Percentiles rank a stretch among this genome's conserved stretches.
Evolutionary conservation across 2,113 vertebrate genomes (phyloP).

Genomic region (Monarcha castaneiventris): DNA sequence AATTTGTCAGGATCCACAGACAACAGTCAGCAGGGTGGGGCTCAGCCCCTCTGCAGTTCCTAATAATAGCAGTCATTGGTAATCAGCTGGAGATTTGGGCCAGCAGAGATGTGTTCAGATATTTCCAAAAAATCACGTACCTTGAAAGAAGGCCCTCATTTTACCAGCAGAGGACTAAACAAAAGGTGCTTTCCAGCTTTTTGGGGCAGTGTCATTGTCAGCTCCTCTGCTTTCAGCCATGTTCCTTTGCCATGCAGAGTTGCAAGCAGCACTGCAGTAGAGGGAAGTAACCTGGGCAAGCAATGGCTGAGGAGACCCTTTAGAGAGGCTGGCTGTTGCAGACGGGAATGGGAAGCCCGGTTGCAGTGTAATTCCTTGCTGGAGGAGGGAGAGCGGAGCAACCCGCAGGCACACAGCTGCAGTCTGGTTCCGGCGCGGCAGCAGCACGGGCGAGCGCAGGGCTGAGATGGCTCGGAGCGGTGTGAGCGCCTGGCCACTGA

Average conservation of each 20-base stretch:
- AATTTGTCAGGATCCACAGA: constrained; percentile 18
- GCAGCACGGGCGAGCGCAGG: background rate
- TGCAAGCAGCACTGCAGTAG: background rate
- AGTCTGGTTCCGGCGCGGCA: background rate
- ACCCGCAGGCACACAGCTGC: background rate
- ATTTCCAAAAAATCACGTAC: background rate
- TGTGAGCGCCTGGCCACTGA: background rate
- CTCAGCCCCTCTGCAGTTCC: background rate
- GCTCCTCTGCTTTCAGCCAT: background rate
- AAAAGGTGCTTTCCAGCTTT: background rate
- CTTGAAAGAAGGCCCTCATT: background rate
- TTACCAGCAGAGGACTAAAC: background rate
- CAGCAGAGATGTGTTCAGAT: background rate
- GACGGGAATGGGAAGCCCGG: background rate
- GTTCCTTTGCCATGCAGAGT: background rate
- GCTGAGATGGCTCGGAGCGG: background rate
- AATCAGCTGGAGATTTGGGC: background rate
- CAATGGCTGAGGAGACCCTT: background rate
- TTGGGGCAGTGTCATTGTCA: background rate
- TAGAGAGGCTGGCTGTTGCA: background rate
- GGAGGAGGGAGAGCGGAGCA: background rate
- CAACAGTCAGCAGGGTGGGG: constrained; percentile 14
- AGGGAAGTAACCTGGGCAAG: background rate
- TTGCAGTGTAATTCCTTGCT: background rate
- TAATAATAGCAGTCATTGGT: constrained; percentile 51